A percentile compares a stretch with the other conserved stretches of the same genome.
Conservation (phyloP, 1,140 invertebrate genomes). For the Microplitis mediator region DNA sequence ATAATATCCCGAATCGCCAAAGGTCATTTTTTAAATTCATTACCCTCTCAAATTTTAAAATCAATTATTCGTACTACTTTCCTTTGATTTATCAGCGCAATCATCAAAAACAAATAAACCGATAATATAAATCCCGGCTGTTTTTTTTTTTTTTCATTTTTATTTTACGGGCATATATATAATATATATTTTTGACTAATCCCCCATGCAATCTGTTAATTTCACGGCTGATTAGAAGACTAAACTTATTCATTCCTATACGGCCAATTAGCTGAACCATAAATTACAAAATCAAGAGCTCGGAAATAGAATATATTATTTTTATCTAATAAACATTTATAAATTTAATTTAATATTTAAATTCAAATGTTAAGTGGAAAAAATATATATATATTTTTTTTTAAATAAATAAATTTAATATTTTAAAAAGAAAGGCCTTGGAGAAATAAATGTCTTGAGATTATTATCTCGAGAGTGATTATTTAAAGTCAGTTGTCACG, state of each 20-base stretch:
- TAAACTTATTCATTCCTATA: constrained; percentile 37
- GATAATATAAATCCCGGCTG: neutral
- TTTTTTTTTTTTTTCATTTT: neutral
- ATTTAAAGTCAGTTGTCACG: neutral
- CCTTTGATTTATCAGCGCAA: constrained; percentile 36
- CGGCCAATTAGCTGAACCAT: constrained; percentile 29
- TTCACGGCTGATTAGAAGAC: constrained; percentile 41
- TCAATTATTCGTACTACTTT: constrained; percentile 46
- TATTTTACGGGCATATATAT: neutral
- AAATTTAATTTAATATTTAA: neutral
- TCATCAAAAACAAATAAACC: neutral
- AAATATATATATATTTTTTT: neutral
- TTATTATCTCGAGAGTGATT: neutral
- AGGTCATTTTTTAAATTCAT: constrained; percentile 43
- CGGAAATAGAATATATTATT: neutral
- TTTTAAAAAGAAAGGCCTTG: too few relatives aligned
- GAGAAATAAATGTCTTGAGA: neutral
- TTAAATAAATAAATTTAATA: too few relatives aligned
- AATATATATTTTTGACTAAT: neutral
- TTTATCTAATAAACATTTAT: neutral
- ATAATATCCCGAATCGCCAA: constrained; percentile 22
- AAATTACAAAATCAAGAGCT: neutral
- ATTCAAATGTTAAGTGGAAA: neutral
- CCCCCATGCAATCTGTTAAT: constrained; percentile 34
- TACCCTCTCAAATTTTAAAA: constrained; percentile 37